Percentiles rank a stretch among this genome's conserved stretches.
phyloP scores from a whole-genome alignment of 30 jellyfish, hydroid and myxozoan species.

The Aurelia coerulea region DNA sequence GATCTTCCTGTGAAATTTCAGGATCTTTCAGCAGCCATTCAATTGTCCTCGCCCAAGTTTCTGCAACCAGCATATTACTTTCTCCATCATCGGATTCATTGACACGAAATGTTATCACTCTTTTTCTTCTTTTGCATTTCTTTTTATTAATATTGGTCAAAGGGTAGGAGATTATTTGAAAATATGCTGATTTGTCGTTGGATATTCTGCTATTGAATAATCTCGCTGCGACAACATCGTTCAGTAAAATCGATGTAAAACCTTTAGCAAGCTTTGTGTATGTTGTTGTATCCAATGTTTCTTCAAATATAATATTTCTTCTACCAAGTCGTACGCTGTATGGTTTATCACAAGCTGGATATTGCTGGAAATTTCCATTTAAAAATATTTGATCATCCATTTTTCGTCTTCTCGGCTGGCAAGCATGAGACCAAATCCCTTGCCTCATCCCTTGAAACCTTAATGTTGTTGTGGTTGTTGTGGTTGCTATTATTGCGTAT shows the following conservation, averaged over 20 bases:
- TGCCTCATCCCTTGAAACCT: too few species aligned
- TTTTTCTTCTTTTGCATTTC: constrained; percentile 37
- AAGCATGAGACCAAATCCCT: background rate
- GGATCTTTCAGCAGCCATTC: constrained; percentile 84
- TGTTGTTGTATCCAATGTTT: constrained; percentile 32
- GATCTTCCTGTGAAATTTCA: constrained; percentile 25
- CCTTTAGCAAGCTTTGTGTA: constrained; percentile 48
- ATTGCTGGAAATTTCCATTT: constrained; percentile 74
- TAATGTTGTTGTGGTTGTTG: too few species aligned
- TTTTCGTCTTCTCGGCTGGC: background rate
- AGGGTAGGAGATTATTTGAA: constrained; percentile 69
- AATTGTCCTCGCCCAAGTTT: constrained; percentile 87
- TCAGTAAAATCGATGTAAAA: constrained; percentile 61
- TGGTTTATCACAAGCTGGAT: constrained; percentile 54
- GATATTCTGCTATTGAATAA: constrained; percentile 60
- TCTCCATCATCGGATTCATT: constrained; percentile 67
- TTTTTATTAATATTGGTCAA: constrained; percentile 41
- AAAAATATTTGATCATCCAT: constrained; percentile 86
- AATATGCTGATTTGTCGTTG: constrained; percentile 57
- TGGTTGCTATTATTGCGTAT: too few species aligned
- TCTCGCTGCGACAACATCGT: constrained; percentile 77
- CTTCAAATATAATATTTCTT: constrained; percentile 58
- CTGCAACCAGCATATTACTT: constrained; percentile 70
- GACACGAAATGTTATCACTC: constrained; percentile 72
- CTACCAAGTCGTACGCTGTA: constrained; percentile 70